Percentiles rank a stretch among this genome's conserved stretches.
Conservation (phyloP, 2,113 vertebrate species). For the Kryptolebias marmoratus region DNA sequence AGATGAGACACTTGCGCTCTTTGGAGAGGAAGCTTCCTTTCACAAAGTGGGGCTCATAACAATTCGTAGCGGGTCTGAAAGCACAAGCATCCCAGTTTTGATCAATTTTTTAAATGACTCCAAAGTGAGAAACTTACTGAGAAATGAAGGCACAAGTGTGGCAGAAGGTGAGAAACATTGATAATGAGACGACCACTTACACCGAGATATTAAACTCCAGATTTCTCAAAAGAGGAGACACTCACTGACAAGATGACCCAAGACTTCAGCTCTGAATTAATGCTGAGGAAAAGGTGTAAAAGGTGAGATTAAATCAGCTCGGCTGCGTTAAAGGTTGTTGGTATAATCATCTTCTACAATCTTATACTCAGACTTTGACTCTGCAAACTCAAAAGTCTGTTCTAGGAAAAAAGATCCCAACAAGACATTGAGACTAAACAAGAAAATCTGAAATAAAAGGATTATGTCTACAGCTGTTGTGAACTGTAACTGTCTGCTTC, state of each 20-base stretch:
- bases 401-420: too few relatives aligned
- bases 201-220: background rate
- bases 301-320: background rate
- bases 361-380: too few relatives aligned
- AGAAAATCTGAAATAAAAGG: too few relatives aligned
- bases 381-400: too few relatives aligned
- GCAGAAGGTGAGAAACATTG: background rate
- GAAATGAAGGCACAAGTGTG: background rate
- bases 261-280: background rate
- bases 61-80: background rate
- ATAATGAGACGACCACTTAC: background rate
- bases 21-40: slow-evolving; percentile 41
- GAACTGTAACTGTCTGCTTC: background rate
- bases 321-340: too few relatives aligned
- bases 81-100: background rate
- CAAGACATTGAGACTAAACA: too few relatives aligned
- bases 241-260: background rate
- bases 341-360: too few relatives aligned
- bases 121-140: too few relatives aligned
- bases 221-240: background rate
- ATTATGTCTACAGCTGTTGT: too few relatives aligned
- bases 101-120: slow-evolving; percentile 2
- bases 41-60: slow-evolving; percentile 12
- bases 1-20: slow-evolving; percentile 50
- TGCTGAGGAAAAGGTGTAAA: background rate